phyloP scores from a whole-genome alignment of 2,797 vertebrate genomes.

The Myotis planiceps region DNA sequence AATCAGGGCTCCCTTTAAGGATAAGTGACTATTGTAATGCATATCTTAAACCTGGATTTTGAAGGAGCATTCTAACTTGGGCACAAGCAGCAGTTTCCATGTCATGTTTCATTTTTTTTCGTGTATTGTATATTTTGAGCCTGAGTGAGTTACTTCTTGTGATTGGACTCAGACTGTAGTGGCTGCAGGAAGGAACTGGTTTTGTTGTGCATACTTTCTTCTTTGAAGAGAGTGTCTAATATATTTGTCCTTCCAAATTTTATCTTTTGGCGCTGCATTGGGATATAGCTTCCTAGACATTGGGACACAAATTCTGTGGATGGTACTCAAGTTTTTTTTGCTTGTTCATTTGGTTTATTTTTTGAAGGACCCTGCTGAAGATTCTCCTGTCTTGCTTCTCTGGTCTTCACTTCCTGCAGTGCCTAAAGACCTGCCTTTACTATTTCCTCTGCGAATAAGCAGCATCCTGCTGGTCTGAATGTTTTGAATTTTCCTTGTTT shows the following conservation, averaged over 20 bases:
- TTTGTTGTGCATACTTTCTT: background rate
- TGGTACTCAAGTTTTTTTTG: background rate
- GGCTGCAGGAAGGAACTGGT: background rate
- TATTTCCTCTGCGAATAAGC: background rate
- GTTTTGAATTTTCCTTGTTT: background rate
- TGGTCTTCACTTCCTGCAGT: background rate
- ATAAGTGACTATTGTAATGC: background rate
- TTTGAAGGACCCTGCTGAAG: background rate
- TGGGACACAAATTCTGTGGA: background rate
- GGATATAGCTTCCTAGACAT: background rate
- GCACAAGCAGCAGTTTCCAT: background rate
- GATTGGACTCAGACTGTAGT: background rate
- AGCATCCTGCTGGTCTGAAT: background rate
- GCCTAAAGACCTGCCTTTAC: background rate
- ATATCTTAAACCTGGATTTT: background rate
- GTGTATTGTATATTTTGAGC: background rate
- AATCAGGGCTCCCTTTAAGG: background rate
- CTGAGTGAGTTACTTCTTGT: background rate
- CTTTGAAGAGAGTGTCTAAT: background rate
- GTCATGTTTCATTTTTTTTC: background rate
- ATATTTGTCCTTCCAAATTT: background rate
- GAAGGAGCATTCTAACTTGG: background rate
- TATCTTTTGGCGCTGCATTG: background rate
- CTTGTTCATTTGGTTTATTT: background rate
- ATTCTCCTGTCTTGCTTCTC: background rate